Evolutionary conservation across 2,113 vertebrate species (phyloP).

Genomic region (Malurus elegans): DNA sequence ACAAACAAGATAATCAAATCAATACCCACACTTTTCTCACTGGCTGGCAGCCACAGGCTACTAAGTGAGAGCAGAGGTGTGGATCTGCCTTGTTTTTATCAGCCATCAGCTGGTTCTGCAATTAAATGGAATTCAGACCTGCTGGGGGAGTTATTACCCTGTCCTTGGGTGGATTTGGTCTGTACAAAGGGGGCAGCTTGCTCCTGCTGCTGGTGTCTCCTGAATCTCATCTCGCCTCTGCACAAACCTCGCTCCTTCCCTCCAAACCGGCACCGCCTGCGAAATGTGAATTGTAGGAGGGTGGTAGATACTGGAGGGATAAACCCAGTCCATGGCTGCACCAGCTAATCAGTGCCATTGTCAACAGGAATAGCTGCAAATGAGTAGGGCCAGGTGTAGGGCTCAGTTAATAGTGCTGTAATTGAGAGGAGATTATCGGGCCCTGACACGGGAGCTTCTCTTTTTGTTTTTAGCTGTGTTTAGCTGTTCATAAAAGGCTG

Average conservation of each 20-base stretch:
- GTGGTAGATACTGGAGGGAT: not conserved
- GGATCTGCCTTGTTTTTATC: constrained; percentile 1
- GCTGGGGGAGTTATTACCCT: constrained; percentile 6
- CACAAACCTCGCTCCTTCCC: not conserved
- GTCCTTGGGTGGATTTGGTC: not conserved
- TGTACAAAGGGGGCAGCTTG: not conserved
- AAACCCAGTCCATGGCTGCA: not conserved
- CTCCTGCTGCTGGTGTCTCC: not conserved
- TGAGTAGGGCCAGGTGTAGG: not conserved
- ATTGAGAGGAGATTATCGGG: not conserved
- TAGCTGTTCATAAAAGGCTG: not conserved
- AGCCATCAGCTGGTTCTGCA: not conserved
- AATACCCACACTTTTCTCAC: constrained; percentile 43
- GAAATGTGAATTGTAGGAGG: not conserved
- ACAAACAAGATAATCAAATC: constrained; percentile 66
- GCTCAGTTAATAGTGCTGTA: constrained; percentile 15
- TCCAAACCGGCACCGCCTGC: not conserved
- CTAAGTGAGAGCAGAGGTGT: not conserved
- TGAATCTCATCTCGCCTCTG: not conserved
- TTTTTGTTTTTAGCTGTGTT: not conserved
- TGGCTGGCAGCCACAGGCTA: constrained; percentile 42
- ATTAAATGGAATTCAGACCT: constrained; percentile 28
- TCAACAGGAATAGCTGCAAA: constrained; percentile 41
- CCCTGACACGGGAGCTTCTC: not conserved
- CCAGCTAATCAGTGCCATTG: constrained; percentile 54